Percentiles rank a stretch among this genome's conserved stretches.
Conservation (phyloP, 2,113 vertebrate genomes). For the Vanacampus margaritifer region DNA sequence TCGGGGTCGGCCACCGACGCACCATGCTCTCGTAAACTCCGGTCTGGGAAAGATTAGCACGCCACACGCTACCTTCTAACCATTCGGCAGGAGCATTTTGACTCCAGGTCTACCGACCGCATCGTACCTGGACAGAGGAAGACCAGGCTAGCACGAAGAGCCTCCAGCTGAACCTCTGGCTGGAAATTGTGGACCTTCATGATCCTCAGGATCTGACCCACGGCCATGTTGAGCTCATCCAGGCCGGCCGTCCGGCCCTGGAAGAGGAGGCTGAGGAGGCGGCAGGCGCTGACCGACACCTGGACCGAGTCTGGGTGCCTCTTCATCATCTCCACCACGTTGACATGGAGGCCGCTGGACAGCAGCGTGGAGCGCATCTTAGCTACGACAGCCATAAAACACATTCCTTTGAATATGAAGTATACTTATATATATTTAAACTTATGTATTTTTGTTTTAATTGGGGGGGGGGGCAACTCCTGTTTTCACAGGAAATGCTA, state of each 20-base stretch:
- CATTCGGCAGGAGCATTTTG: not conserved
- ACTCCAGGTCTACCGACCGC: not conserved
- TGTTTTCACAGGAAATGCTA: no score
- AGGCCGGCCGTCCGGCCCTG: slow-evolving; percentile 81
- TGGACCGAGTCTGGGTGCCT: slow-evolving; percentile 74
- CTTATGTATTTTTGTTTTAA: no score
- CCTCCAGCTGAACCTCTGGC: slow-evolving; percentile 83
- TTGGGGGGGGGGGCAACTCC: no score
- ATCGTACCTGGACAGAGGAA: slow-evolving; percentile 79
- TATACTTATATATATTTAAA: no score
- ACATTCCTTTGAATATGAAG: not conserved
- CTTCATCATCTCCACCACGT: slow-evolving; percentile 89
- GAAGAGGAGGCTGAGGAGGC: slow-evolving; percentile 82
- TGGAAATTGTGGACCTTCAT: slow-evolving; percentile 83
- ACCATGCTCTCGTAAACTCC: slow-evolving; percentile 66
- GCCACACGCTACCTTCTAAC: not conserved
- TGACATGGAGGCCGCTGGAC: slow-evolving; percentile 88
- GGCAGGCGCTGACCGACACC: slow-evolving; percentile 83
- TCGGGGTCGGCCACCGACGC: slow-evolving; percentile 72
- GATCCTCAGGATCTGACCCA: slow-evolving; percentile 77
- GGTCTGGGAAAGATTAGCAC: slow-evolving; percentile 49
- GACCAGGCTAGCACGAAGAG: slow-evolving; percentile 79
- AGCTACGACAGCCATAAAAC: slow-evolving; percentile 62
- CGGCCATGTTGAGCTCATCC: slow-evolving; percentile 80
- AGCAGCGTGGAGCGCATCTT: slow-evolving; percentile 79